phyloP scores from a whole-genome alignment of 2,113 vertebrate genomes.

The Pituophis catenifer region DNA sequence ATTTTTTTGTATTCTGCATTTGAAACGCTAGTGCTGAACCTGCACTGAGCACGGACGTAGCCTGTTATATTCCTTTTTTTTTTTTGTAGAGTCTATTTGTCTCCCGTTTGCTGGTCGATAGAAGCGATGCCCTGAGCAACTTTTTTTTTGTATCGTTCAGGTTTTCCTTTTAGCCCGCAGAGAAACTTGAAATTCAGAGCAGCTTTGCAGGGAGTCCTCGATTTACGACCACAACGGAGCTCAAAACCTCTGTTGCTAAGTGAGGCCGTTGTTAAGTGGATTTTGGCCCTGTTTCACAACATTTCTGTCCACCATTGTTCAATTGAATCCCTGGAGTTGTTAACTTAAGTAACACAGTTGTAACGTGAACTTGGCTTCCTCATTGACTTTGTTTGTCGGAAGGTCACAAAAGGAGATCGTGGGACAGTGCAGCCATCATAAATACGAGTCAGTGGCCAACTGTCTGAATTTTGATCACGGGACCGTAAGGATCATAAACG shows the following conservation, averaged over 20 bases:
- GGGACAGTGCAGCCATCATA: neutral
- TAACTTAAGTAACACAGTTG: neutral
- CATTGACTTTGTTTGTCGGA: too few species aligned
- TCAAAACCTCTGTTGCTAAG: neutral
- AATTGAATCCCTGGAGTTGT: neutral
- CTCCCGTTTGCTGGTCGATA: slow-evolving; percentile 42
- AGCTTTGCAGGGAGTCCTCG: neutral
- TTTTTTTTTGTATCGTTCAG: slow-evolving; percentile 14
- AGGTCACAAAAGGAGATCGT: neutral
- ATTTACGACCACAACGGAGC: neutral
- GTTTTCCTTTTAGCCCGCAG: neutral
- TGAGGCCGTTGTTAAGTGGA: neutral
- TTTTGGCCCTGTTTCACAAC: neutral
- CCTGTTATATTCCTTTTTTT: slow-evolving; percentile 19
- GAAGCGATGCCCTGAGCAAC: slow-evolving; percentile 36
- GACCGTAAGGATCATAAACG: too few species aligned
- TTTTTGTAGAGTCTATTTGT: neutral
- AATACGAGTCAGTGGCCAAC: neutral
- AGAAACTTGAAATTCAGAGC: neutral
- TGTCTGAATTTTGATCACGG: neutral
- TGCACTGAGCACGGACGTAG: neutral
- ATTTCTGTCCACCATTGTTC: neutral
- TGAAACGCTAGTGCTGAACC: too few species aligned
- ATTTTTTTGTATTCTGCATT: neutral
- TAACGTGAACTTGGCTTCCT: neutral